These are phyloP conservation scores for Drosophila pachea DNA, from an alignment of 1,140 invertebrate species.

Conservation along the genomic window DNA sequence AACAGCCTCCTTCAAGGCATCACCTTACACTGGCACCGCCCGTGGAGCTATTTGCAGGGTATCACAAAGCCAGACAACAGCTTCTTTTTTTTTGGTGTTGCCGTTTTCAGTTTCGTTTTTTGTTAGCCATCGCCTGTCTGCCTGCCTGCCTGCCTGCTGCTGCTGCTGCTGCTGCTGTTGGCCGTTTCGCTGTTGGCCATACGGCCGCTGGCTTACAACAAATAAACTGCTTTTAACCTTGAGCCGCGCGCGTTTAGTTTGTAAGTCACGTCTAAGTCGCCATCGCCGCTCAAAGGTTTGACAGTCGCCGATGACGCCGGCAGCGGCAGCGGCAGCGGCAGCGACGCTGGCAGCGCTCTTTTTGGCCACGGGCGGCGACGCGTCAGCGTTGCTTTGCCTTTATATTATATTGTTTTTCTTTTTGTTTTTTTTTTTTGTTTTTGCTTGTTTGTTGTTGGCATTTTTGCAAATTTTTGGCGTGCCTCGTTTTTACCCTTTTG, in stretches of 20 bases:
- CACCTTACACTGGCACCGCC: no score
- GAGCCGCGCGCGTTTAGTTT: conserved; percentile 76
- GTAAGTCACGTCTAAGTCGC: conserved; percentile 78
- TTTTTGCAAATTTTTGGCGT: conserved; percentile 75
- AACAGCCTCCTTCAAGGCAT: no score
- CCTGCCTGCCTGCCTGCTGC: conserved; percentile 1
- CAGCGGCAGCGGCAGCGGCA: conserved; percentile 27
- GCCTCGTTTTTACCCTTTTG: conserved; percentile 71
- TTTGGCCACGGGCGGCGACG: conserved; percentile 24
- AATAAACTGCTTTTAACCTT: conserved; percentile 75
- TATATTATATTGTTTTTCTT: conserved; percentile 34
- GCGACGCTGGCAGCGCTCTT: conserved; percentile 29
- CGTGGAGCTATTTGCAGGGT: background rate
- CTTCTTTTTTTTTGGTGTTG: conserved; percentile 68
- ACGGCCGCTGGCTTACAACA: conserved; percentile 70
- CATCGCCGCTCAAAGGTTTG: conserved; percentile 45
- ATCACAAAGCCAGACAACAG: conserved; percentile 42
- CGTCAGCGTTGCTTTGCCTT: conserved; percentile 29
- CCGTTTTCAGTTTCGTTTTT: conserved; percentile 63
- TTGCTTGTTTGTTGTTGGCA: conserved; percentile 50
- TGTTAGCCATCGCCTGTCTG: conserved; percentile 17
- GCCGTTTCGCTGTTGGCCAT: conserved; percentile 31
- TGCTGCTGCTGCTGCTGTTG: background rate
- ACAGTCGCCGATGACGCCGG: conserved; percentile 14
- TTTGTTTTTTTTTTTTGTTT: conserved; percentile 37